Evolutionary conservation across 1,140 invertebrate species (phyloP), one percentile per base, ranked within the genome.

Genomic region (Drosophila equinoxialis): DNA sequence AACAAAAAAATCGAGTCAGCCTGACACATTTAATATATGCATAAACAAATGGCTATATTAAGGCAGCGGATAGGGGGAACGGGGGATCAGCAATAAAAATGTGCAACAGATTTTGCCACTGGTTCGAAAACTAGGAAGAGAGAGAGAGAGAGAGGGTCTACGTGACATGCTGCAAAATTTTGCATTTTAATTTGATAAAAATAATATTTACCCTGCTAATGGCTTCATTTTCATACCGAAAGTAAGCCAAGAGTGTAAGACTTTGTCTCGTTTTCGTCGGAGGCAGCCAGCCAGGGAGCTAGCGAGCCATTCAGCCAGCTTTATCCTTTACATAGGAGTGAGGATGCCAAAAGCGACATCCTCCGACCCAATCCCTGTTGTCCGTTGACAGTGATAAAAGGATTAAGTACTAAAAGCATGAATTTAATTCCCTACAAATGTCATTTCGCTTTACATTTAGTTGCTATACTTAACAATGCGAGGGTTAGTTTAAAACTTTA

Each of bases 161-260:
- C 75, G 82, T 85, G 82, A 78, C 63, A 60, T 77, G 71, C 66
- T 37, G 79, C 65, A 37, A 85, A 86, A 74, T 81, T 79, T 71
- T 74, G 77, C 74, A 89, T 89, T 81, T 90, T 76, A 89, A 89
- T 89, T 89, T 82, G 76, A 81, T 90, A 84, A 84, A 51, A 89
- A 89, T 90, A 89, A 89, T 89, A 89, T 89, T 89, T 89, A 70
- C 74, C 65, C 66, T 55, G 85, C 84, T 89, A 89, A 89, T 89
- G 80, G 84, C 85, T 89, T 75, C 73, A 82, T 87, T 86, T 77
- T 77, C 45, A 76, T 26, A 30, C 75, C 61, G 7, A 51, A 39
- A 57, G 61, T 69, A 69, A 60, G 48, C 48, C 71, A 68, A 59
- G 61, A 67, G 65, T 67, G 77, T 35, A 20, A 65, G 64, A 84